A percentile compares a stretch with the other conserved stretches of the same genome.
Conservation (phyloP, 2,888 invertebrate species). For the Saturnia japonica region DNA sequence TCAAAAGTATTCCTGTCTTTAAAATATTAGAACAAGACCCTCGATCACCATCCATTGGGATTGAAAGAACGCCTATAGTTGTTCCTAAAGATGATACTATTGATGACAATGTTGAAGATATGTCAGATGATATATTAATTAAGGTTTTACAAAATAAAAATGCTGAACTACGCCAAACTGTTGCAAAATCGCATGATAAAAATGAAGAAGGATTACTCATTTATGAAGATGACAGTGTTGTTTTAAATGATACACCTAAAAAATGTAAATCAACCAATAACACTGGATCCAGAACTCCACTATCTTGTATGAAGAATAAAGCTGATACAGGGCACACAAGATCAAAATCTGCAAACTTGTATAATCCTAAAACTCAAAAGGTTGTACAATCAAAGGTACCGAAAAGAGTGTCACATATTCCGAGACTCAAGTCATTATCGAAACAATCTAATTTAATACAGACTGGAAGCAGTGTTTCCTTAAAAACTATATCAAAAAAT, state of each 20-base stretch:
- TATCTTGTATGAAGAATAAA: constrained; percentile 79
- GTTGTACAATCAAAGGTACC: constrained; percentile 45
- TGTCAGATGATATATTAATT: constrained; percentile 74
- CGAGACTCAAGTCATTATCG: constrained; percentile 66
- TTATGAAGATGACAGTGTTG: constrained; percentile 79
- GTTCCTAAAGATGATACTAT: constrained; percentile 51
- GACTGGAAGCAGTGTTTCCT: constrained; percentile 59
- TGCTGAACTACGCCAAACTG: constrained; percentile 54
- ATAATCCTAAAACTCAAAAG: constrained; percentile 57
- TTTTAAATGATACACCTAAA: constrained; percentile 58
- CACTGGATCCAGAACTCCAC: constrained; percentile 69
- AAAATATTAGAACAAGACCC: constrained; percentile 69
- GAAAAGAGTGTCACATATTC: constrained; percentile 70
- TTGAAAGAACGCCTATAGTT: constrained; percentile 77
- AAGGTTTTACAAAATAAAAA: constrained; percentile 70
- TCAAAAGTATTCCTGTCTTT: constrained; percentile 46
- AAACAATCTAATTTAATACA: constrained; percentile 52
- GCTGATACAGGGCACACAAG: constrained; percentile 59
- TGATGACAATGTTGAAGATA: constrained; percentile 69
- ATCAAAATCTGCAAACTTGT: constrained; percentile 73
- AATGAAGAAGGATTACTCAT: constrained; percentile 78
- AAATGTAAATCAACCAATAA: constrained; percentile 60
- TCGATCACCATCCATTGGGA: constrained; percentile 72
- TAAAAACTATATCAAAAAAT: constrained; percentile 62
- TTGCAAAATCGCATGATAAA: constrained; percentile 47